These are phyloP conservation scores for Leptopterna dolabrata DNA, from an alignment of 2,888 invertebrate genomes.

Conservation along the genomic window DNA sequence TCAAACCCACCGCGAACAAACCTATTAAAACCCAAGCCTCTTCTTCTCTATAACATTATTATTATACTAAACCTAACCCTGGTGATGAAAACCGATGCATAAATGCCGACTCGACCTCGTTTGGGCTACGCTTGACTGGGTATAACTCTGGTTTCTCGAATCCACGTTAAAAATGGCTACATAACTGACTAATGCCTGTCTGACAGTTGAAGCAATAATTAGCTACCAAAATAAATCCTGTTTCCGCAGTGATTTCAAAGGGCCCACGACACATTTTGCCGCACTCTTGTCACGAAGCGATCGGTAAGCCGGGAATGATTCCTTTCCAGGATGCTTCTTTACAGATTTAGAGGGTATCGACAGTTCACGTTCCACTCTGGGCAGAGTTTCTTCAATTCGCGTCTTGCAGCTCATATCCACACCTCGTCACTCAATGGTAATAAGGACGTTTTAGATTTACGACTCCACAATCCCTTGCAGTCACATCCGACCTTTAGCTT, in stretches of 20 bases:
- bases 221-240: neutral
- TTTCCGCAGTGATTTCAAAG: neutral
- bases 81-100: too few species aligned
- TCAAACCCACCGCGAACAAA: too few species aligned
- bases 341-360: neutral
- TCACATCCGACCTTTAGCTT: neutral
- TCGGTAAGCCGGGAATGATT: neutral
- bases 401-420: neutral
- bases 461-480: neutral
- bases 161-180: too few species aligned
- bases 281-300: neutral
- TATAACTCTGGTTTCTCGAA: too few species aligned
- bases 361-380: neutral
- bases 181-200: neutral
- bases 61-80: too few species aligned
- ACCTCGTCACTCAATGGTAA: neutral
- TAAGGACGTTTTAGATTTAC: neutral
- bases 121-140: too few species aligned
- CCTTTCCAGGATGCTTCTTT: neutral
- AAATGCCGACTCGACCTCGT: too few species aligned
- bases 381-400: neutral
- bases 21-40: too few species aligned
- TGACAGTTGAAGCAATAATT: neutral
- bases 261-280: neutral
- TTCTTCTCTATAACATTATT: too few species aligned